phyloP scores from a whole-genome alignment of 35 echinoderm and acorn worm genomes.

The Holothuria glaberrima region DNA sequence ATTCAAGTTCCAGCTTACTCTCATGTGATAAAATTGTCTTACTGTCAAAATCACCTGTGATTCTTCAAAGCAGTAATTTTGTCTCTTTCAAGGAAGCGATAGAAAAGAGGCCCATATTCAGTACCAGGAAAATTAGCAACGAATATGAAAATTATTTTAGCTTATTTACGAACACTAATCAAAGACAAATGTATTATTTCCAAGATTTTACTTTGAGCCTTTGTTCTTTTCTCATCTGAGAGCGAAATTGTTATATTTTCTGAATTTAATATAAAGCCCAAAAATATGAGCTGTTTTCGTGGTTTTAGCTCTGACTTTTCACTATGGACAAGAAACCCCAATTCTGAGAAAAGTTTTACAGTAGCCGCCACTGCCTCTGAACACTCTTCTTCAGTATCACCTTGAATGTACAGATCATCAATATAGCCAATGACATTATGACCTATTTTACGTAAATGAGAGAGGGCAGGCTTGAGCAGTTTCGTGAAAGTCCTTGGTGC shows the following conservation, averaged over 20 bases:
- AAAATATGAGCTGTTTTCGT: background rate
- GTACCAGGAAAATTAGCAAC: slow-evolving; percentile 46
- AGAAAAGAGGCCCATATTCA: slow-evolving; percentile 59
- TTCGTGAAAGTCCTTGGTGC: slow-evolving; percentile 58
- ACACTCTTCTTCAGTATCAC: slow-evolving; percentile 4
- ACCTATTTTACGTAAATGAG: background rate
- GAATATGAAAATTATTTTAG: slow-evolving; percentile 41
- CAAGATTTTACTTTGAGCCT: slow-evolving; percentile 33
- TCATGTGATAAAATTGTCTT: slow-evolving; percentile 14
- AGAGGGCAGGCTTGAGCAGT: slow-evolving; percentile 47
- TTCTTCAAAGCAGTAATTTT: slow-evolving; percentile 51
- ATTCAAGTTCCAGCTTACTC: slow-evolving; percentile 13
- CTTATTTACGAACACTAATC: slow-evolving; percentile 37
- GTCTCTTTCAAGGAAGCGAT: slow-evolving; percentile 55
- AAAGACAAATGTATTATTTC: background rate
- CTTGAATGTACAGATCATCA: slow-evolving; percentile 50
- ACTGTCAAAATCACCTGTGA: slow-evolving; percentile 42
- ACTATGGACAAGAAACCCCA: slow-evolving; percentile 53
- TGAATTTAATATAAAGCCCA: slow-evolving; percentile 64
- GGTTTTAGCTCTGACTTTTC: slow-evolving; percentile 56
- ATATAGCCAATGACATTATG: slow-evolving; percentile 20
- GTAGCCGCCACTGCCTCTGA: background rate
- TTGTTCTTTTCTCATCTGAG: slow-evolving; percentile 28
- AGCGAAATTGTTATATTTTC: slow-evolving; percentile 9
- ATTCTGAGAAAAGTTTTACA: background rate